phyloP scores from a whole-genome alignment of 2,888 invertebrate genomes.

The Globia sparganii region DNA sequence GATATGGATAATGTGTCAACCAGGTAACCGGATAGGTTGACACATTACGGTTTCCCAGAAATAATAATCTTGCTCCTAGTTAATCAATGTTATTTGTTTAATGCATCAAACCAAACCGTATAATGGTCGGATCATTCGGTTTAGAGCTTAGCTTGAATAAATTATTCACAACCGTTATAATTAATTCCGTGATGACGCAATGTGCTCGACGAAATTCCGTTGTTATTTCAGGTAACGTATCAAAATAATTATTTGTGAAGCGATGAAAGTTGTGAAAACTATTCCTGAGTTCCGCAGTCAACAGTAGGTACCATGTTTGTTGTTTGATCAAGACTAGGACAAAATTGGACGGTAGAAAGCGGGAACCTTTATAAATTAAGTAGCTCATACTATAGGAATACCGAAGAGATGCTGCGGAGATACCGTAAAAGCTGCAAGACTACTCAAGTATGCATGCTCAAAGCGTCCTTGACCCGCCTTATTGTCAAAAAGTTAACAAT shows the following conservation, averaged over 20 bases:
- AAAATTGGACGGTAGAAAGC: conserved; percentile 13
- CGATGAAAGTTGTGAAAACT: not conserved
- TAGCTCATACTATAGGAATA: conserved; percentile 32
- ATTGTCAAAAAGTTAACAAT: conserved; percentile 32
- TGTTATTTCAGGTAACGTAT: conserved; percentile 22
- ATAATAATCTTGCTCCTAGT: not conserved
- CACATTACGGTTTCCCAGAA: not conserved
- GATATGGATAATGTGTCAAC: too few species aligned
- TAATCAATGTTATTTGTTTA: conserved; percentile 17
- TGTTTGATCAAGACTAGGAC: conserved; percentile 26
- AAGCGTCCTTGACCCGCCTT: conserved; percentile 44
- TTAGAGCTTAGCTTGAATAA: conserved; percentile 30
- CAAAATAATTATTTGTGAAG: conserved; percentile 7
- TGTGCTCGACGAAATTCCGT: not conserved
- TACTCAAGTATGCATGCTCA: conserved; percentile 53
- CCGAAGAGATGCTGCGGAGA: conserved; percentile 25
- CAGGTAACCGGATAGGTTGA: not conserved
- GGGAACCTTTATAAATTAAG: conserved; percentile 45
- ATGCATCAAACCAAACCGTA: conserved; percentile 25
- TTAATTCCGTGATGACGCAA: conserved; percentile 26
- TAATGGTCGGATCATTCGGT: conserved; percentile 29
- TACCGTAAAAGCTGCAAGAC: conserved; percentile 55
- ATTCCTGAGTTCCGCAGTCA: not conserved
- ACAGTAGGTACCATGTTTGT: conserved; percentile 15
- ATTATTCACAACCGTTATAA: conserved; percentile 26